A percentile compares a stretch with the other conserved stretches of the same genome.
phyloP scores from a whole-genome alignment of 2,888 invertebrate genomes.

The Tiphia femorata region DNA sequence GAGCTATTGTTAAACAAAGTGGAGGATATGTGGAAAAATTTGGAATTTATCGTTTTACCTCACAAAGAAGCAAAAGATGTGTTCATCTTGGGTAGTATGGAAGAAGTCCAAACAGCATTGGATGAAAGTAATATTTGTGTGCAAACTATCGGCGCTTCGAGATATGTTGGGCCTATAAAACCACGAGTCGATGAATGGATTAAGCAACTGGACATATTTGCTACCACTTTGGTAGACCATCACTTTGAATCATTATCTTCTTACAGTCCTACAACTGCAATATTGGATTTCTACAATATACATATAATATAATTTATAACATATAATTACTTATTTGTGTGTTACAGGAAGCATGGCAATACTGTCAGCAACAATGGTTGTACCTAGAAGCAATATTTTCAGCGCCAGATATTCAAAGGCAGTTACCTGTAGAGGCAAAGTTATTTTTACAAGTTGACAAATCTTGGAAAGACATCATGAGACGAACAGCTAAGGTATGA shows the following conservation, averaged over 20 bases:
- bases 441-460: constrained; percentile 90
- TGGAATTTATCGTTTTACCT: constrained; percentile 82
- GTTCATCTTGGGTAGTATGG: constrained; percentile 85
- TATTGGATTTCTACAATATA: neutral
- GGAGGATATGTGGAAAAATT: constrained; percentile 85
- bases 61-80: constrained; percentile 89
- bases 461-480: constrained; percentile 90
- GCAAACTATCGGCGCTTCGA: constrained; percentile 87
- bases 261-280: neutral
- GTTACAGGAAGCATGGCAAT: constrained; percentile 86
- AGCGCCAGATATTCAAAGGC: constrained; percentile 93
- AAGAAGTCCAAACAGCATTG: constrained; percentile 84
- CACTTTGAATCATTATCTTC: neutral
- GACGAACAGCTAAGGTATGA: constrained; percentile 81
- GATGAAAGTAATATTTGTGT: constrained; percentile 91
- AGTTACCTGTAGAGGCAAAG: constrained; percentile 90
- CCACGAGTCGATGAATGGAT: constrained; percentile 87
- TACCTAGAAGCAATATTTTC: constrained; percentile 95
- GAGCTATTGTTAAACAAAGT: constrained; percentile 86
- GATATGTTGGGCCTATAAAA: constrained; percentile 88
- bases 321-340: constrained; percentile 19
- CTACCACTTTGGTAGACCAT: constrained; percentile 78
- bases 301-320: neutral
- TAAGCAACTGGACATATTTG: constrained; percentile 81
- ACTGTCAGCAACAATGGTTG: constrained; percentile 93